phyloP scores from a whole-genome alignment of 2,797 vertebrate species.

The Lepilemur ruficaudatus region DNA sequence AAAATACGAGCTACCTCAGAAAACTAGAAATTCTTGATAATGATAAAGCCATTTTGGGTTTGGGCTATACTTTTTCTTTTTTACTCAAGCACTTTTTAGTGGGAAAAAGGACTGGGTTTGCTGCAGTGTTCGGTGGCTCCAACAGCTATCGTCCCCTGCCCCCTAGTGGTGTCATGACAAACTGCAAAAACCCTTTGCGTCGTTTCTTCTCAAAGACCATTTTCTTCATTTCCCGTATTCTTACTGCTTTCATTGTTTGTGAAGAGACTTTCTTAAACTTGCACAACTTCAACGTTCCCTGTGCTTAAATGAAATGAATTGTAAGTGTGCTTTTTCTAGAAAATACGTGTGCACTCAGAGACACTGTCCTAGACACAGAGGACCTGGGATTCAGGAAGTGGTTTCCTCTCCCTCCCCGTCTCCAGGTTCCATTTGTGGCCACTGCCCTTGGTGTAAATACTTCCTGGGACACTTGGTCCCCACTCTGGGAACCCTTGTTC shows the following conservation, averaged over 20 bases:
- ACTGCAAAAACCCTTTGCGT: not conserved
- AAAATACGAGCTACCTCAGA: not conserved
- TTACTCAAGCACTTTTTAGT: not conserved
- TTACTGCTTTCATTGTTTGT: not conserved
- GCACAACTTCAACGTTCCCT: not conserved
- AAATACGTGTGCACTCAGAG: not conserved
- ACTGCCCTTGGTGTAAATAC: not conserved
- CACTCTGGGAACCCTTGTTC: not conserved
- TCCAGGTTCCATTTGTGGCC: not conserved
- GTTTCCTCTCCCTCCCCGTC: not conserved
- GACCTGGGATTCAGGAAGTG: not conserved
- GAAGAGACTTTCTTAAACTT: not conserved
- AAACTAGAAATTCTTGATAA: not conserved
- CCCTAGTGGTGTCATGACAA: slow-evolving; percentile 60
- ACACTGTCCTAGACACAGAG: not conserved
- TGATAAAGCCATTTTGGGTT: not conserved
- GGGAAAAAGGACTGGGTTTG: not conserved
- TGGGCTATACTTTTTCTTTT: not conserved
- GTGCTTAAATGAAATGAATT: not conserved
- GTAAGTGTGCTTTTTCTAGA: not conserved
- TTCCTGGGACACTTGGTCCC: not conserved
- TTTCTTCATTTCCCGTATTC: not conserved
- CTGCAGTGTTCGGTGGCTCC: not conserved
- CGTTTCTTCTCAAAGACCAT: not conserved
- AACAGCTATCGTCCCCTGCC: slow-evolving; percentile 61